phyloP scores from a whole-genome alignment of 1,140 invertebrate genomes.

The Magallana angulata region DNA sequence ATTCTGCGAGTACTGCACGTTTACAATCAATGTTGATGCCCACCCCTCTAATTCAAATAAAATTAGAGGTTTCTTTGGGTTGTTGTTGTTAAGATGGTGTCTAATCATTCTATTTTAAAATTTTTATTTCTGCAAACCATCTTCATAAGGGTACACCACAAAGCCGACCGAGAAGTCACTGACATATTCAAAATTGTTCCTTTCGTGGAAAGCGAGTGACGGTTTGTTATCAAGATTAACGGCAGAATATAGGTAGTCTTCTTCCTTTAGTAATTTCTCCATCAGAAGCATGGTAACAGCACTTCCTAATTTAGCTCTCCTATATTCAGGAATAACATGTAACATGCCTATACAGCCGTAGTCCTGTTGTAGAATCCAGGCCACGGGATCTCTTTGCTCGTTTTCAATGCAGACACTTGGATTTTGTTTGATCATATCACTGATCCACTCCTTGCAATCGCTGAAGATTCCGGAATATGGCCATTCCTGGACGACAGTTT shows the following conservation, averaged over 20 bases:
- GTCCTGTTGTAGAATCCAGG: conserved; percentile 1
- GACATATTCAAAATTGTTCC: background rate
- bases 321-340: background rate
- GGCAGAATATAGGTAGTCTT: background rate
- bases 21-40: too few species aligned
- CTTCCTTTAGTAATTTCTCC: background rate
- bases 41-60: too few species aligned
- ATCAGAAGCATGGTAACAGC: background rate
- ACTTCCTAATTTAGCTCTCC: conserved; percentile 14
- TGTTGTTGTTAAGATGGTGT: too few species aligned
- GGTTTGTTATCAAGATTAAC: background rate
- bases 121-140: background rate
- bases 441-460: background rate
- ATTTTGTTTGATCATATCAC: background rate
- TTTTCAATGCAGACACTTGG: background rate
- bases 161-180: background rate
- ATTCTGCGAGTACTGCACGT: too few species aligned
- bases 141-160: background rate
- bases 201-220: conserved; percentile 1
- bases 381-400: background rate
- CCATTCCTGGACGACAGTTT: background rate
- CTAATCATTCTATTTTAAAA: background rate
- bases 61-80: too few species aligned
- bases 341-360: conserved; percentile 9
- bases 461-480: background rate